Percentiles rank a stretch among this genome's conserved stretches.
These are phyloP conservation scores for Puma concolor DNA, from an alignment of 2,113 vertebrate species.

Conservation along the genomic window DNA sequence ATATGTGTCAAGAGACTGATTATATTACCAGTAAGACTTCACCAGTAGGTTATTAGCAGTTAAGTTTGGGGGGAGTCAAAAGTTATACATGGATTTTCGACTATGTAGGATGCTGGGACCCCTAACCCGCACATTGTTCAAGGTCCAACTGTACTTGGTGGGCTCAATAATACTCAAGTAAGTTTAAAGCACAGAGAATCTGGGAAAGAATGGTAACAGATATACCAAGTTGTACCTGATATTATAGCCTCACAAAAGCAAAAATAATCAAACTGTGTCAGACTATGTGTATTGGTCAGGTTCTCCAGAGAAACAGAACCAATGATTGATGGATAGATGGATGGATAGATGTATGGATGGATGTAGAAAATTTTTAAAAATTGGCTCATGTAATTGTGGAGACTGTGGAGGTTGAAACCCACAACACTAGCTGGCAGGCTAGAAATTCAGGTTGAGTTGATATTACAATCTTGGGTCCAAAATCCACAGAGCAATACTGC, in stretches of 20 bases:
- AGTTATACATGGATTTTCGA: not conserved
- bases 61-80: not conserved
- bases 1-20: not conserved
- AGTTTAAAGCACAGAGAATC: not conserved
- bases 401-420: not conserved
- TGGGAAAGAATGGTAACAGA: not conserved
- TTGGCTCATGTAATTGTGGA: not conserved
- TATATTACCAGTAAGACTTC: not conserved
- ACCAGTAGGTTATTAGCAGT: not conserved
- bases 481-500: not conserved
- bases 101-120: not conserved
- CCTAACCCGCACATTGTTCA: not conserved
- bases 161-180: not conserved
- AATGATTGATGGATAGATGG: not conserved
- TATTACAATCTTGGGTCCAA: not conserved
- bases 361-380: not conserved
- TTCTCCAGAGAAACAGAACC: not conserved
- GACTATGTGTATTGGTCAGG: not conserved
- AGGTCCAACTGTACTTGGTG: not conserved
- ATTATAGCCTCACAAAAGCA: not conserved
- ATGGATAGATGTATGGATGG: not conserved
- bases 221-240: not conserved
- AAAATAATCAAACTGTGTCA: not conserved
- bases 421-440: not conserved
- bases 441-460: not conserved